Conservation (phyloP, 2,888 invertebrate genomes). For the Drosophila limbata region DNA sequence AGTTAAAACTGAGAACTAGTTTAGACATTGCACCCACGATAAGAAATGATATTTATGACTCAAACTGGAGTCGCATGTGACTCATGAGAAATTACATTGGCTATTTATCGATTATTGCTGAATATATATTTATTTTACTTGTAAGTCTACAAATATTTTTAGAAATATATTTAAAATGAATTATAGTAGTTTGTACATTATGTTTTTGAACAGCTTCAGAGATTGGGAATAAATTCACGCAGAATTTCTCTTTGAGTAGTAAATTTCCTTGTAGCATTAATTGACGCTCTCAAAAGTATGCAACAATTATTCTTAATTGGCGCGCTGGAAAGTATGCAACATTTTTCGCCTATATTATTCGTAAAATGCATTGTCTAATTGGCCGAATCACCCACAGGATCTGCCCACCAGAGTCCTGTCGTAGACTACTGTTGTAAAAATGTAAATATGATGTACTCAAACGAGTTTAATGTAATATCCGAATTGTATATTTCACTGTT, state of each 20-base stretch:
- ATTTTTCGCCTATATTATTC: neutral
- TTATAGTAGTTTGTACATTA: too few species aligned
- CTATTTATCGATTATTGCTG: neutral
- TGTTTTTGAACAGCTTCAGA: neutral
- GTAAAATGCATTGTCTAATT: conserved; percentile 14
- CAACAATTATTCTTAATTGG: neutral
- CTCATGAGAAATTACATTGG: neutral
- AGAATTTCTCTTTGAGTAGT: neutral
- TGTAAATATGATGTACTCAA: too few species aligned
- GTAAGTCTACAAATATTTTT: neutral
- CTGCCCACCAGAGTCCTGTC: too few species aligned
- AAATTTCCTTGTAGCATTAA: neutral
- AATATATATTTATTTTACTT: neutral
- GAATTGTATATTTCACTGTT: too few species aligned
- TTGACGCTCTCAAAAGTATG: neutral
- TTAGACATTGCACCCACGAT: conserved; percentile 6
- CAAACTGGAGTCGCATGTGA: neutral
- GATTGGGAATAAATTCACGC: neutral
- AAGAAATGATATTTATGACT: conserved; percentile 22
- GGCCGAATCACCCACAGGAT: too few species aligned
- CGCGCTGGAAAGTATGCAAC: conserved; percentile 31
- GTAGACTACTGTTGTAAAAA: too few species aligned
- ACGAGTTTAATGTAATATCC: too few species aligned
- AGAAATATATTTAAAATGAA: neutral
- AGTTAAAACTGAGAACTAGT: neutral